phyloP scores from a whole-genome alignment of 2,888 invertebrate species.

The Caenorhabditis sp. region DNA sequence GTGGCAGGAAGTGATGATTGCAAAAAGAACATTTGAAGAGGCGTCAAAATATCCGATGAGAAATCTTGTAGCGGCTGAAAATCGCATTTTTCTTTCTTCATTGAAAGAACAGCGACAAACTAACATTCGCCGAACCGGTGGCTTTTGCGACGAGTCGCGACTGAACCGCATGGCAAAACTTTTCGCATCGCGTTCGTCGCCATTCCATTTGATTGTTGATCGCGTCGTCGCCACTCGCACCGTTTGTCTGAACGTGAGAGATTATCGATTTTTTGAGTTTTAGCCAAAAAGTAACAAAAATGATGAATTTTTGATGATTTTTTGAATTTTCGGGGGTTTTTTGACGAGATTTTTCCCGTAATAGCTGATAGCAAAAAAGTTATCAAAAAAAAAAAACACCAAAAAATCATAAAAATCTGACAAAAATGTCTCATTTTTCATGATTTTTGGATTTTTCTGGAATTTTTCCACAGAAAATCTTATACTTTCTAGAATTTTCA shows the following conservation, averaged over 20 bases:
- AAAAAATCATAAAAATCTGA: no score
- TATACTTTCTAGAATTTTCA: neutral
- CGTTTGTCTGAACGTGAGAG: slow-evolving; percentile 22
- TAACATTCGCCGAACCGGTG: slow-evolving; percentile 12
- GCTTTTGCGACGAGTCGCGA: slow-evolving; percentile 12
- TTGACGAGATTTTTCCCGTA: no score
- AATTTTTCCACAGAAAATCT: no score
- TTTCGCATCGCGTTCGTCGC: slow-evolving; percentile 21
- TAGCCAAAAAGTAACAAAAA: no score
- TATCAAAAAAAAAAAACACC: no score
- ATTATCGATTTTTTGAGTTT: no score
- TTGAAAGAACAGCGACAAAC: no score
- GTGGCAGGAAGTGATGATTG: slow-evolving; percentile 53
- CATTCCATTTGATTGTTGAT: slow-evolving; percentile 11
- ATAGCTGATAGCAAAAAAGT: no score
- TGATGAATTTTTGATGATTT: no score
- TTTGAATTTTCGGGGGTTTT: no score
- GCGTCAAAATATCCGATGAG: slow-evolving; percentile 59
- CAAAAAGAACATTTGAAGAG: slow-evolving; percentile 60
- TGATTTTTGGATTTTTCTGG: neutral
- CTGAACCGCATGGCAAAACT: slow-evolving; percentile 26
- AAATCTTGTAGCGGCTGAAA: slow-evolving; percentile 15
- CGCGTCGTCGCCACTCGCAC: slow-evolving; percentile 20
- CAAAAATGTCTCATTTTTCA: neutral
- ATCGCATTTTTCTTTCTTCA: no score